Conservation (phyloP, 2,113 vertebrate genomes). For the Cheirogaleus medius region DNA sequence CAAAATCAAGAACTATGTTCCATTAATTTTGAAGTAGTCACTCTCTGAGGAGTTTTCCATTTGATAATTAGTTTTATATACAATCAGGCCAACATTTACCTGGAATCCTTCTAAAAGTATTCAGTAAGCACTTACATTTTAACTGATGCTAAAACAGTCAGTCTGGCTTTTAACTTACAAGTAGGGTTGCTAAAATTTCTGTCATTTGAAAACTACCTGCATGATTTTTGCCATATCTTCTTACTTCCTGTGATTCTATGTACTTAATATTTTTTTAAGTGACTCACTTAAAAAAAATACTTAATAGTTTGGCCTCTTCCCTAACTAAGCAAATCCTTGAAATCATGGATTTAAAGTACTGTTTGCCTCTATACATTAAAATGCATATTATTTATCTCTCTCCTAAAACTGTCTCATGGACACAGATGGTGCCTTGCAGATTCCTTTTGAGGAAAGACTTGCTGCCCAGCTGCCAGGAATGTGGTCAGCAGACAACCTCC, state of each 20-base stretch:
- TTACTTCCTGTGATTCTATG: not conserved
- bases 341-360: not conserved
- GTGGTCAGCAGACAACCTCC: not conserved
- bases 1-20: not conserved
- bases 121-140: not conserved
- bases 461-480: not conserved
- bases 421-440: not conserved
- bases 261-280: not conserved
- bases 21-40: conserved; percentile 21
- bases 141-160: not conserved
- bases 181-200: not conserved
- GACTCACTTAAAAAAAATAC: not conserved
- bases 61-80: not conserved
- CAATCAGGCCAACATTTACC: not conserved
- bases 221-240: not conserved
- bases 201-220: not conserved
- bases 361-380: not conserved
- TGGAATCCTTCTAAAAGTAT: not conserved
- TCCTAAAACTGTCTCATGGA: not conserved
- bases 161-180: not conserved
- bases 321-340: not conserved
- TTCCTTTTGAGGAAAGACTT: not conserved
- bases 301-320: not conserved
- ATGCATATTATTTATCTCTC: not conserved
- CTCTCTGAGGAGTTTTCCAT: not conserved